Base-by-base conservation (phyloP, 2,888 invertebrate species). In the Ophion slaviceki region DNA sequence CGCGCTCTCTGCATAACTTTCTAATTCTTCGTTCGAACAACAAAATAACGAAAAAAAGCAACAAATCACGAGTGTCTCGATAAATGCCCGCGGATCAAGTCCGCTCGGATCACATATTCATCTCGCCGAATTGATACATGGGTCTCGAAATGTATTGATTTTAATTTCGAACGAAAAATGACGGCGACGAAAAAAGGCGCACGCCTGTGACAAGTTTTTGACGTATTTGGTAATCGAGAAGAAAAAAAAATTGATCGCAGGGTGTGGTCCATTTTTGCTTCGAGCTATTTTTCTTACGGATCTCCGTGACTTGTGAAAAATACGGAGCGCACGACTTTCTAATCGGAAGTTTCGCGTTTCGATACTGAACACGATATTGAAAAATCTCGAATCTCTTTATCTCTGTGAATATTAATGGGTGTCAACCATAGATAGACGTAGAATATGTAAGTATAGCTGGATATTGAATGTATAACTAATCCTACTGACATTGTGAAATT, bases 241-340 rank as follows among this genome's bases (percentile, higher is more conserved):
- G 57, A 62, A 74, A 47, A 68, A 62, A 20, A 32, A 32, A 62
- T 28, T 57, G 40, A 89, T 89, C 86, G 82, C 84, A 85, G 88
- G 91, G 90, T 86, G 91, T 91, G 91, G 91, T 88, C 88, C 79
- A 78, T 82, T 88, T 84, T 88, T 82, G 85, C 88, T 89, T 88
- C 85, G 82, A 90, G 89, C 81, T 79, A 77, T 83, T 66, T 32
- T 17, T 86, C 80, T 53, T 47, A 47, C 45, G 57, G 61, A 17
- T 85, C 79, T 61, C 28, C 71, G 87, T 87, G 87, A 84, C 86
- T 84, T 88, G 86, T 88, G 89, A 88, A 87, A 89, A 83, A 40
- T 66, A 57, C 17, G n/a, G 28, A 76, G 28, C 64, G 40, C 81
- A 62, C 80, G 64, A 90, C 90, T 91, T 91, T 90, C 89, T 90